Evolutionary conservation across 2,797 vertebrate species (phyloP).

Genomic region (Diglossa cyanea): DNA sequence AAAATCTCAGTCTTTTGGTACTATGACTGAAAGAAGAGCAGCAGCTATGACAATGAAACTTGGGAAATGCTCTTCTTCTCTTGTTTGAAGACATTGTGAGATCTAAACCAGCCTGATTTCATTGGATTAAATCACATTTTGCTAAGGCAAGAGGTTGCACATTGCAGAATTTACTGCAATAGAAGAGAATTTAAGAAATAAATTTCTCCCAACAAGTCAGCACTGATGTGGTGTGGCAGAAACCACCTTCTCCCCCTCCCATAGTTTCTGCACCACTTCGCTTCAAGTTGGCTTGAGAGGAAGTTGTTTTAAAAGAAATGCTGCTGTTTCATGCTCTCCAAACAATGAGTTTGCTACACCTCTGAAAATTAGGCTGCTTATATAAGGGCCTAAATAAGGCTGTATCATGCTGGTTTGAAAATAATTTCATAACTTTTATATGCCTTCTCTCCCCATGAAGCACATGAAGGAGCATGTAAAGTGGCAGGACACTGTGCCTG

Average conservation of each 20-base stretch:
- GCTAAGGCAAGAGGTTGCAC: neutral
- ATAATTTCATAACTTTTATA: neutral
- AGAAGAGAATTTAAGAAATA: neutral
- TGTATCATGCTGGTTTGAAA: neutral
- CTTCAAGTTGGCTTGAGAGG: neutral
- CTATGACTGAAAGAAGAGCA: neutral
- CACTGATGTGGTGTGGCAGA: neutral
- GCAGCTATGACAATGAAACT: neutral
- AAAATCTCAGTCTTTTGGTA: neutral
- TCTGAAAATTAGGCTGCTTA: constrained; percentile 5
- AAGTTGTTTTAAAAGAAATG: neutral
- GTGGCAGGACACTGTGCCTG: neutral
- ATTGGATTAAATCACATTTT: neutral
- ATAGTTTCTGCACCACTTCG: neutral
- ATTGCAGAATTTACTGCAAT: neutral
- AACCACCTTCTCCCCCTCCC: neutral
- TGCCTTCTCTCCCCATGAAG: neutral
- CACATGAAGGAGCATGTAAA: neutral
- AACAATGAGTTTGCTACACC: neutral
- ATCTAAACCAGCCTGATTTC: neutral
- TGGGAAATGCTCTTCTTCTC: neutral
- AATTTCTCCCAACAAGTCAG: neutral
- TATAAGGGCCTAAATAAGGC: neutral
- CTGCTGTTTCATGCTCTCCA: neutral
- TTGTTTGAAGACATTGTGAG: neutral